These are phyloP conservation scores for Drosophila hydei DNA, from an alignment of 1,140 invertebrate genomes.

Conservation along the genomic window DNA sequence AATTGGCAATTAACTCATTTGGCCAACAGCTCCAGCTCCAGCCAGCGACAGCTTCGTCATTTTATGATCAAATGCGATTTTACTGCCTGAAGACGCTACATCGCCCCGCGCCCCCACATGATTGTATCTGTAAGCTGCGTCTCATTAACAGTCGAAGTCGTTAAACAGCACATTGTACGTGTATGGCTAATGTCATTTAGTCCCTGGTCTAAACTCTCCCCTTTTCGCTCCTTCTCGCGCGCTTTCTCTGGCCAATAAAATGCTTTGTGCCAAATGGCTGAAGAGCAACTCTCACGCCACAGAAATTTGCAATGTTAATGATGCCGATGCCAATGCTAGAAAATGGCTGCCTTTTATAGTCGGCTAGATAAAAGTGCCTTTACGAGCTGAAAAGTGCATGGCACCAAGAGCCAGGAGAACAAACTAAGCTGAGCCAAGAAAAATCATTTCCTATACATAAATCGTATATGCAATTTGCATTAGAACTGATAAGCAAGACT, in stretches of 20 bases:
- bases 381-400: slow-evolving; percentile 41
- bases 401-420: not conserved
- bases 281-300: slow-evolving; percentile 27
- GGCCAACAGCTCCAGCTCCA: slow-evolving; percentile 27
- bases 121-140: slow-evolving; percentile 56
- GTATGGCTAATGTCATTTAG: slow-evolving; percentile 57
- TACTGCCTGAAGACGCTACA: slow-evolving; percentile 38
- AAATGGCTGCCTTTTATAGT: slow-evolving; percentile 36
- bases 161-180: slow-evolving; percentile 70
- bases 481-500: not conserved
- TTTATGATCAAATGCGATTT: slow-evolving; percentile 71
- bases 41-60: slow-evolving; percentile 27
- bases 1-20: slow-evolving; percentile 79
- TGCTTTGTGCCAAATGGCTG: slow-evolving; percentile 16
- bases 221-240: not conserved
- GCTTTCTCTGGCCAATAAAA: slow-evolving; percentile 58
- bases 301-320: slow-evolving; percentile 51
- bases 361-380: slow-evolving; percentile 29
- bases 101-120: not conserved
- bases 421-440: not conserved
- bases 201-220: slow-evolving; percentile 14
- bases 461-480: not conserved
- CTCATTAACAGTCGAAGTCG: slow-evolving; percentile 79
- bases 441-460: not conserved
- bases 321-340: slow-evolving; percentile 25